phyloP scores from a whole-genome alignment of 2,888 invertebrate species.

The Drosophila kanekoi region DNA sequence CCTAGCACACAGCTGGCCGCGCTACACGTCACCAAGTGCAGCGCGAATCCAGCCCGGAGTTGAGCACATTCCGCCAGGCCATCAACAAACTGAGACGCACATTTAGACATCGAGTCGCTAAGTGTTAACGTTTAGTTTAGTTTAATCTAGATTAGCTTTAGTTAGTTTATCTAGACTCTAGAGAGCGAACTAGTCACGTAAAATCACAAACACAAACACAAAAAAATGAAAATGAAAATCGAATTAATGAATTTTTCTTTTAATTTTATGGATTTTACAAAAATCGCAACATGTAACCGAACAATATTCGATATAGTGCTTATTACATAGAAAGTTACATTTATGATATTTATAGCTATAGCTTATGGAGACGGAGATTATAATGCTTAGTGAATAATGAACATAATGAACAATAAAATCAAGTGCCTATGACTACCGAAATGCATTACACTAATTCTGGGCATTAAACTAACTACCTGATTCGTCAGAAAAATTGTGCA shows the following conservation, averaged over 20 bases:
- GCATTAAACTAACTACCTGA: no score
- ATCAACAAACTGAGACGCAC: constrained; percentile 69
- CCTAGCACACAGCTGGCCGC: constrained; percentile 54
- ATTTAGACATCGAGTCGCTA: constrained; percentile 67
- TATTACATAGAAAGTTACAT: constrained; percentile 48
- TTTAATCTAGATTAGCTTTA: constrained; percentile 29
- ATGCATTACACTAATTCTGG: no score
- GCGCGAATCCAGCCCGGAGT: constrained; percentile 57
- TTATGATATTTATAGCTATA: constrained; percentile 51
- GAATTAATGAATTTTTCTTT: constrained; percentile 42
- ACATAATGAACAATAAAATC: background rate
- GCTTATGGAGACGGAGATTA: constrained; percentile 68
- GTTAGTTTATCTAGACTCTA: constrained; percentile 53
- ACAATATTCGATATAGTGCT: constrained; percentile 54
- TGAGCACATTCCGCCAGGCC: constrained; percentile 75
- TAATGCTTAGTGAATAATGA: constrained; percentile 62
- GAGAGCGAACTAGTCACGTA: constrained; percentile 76
- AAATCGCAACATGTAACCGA: constrained; percentile 67
- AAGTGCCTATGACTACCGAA: no score
- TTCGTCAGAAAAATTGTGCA: no score
- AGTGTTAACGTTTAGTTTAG: constrained; percentile 72
- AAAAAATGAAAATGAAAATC: constrained; percentile 38
- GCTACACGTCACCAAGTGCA: constrained; percentile 57
- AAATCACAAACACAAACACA: constrained; percentile 57
- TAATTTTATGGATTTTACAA: constrained; percentile 75